Conservation (phyloP, 2,797 vertebrate species). For the Hemibagrus guttatus region DNA sequence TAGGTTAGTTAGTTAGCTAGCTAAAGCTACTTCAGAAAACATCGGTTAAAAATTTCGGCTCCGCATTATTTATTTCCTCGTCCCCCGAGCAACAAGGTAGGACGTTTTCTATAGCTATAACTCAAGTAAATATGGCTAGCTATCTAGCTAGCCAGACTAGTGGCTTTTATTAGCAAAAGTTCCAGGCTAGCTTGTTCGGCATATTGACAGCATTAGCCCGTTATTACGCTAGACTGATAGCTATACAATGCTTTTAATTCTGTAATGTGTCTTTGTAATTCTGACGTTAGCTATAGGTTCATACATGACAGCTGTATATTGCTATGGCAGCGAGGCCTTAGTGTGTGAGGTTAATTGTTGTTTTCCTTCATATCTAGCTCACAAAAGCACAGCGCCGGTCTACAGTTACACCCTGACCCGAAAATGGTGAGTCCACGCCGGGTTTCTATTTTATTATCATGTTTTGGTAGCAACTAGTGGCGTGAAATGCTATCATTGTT, state of each 20-base stretch:
- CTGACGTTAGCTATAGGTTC: not conserved
- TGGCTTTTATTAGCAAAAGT: slow-evolving; percentile 44
- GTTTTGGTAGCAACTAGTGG: slow-evolving; percentile 13
- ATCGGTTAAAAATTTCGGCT: not conserved
- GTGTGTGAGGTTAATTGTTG: slow-evolving; percentile 36
- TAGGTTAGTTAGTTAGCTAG: slow-evolving; percentile 39
- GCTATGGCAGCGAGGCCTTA: slow-evolving; percentile 22
- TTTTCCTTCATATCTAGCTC: slow-evolving; percentile 39
- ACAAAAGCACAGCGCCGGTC: slow-evolving; percentile 48
- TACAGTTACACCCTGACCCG: slow-evolving; percentile 55
- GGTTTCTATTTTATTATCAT: not conserved
- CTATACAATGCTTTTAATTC: not conserved
- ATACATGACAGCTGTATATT: slow-evolving; percentile 11
- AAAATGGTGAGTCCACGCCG: slow-evolving; percentile 47
- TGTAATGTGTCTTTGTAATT: not conserved
- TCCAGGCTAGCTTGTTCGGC: slow-evolving; percentile 43
- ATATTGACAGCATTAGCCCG: slow-evolving; percentile 61
- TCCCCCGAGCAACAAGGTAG: slow-evolving; percentile 2
- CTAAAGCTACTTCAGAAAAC: slow-evolving; percentile 27
- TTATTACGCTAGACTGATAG: slow-evolving; percentile 25
- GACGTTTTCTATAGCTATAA: slow-evolving; percentile 3
- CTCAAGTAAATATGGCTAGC: not conserved
- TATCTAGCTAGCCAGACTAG: not conserved
- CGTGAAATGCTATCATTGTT: not conserved
- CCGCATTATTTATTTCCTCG: not conserved